Evolutionary conservation across 1,140 invertebrate species (phyloP).

Genomic region (Aphelenchoides besseyi): DNA sequence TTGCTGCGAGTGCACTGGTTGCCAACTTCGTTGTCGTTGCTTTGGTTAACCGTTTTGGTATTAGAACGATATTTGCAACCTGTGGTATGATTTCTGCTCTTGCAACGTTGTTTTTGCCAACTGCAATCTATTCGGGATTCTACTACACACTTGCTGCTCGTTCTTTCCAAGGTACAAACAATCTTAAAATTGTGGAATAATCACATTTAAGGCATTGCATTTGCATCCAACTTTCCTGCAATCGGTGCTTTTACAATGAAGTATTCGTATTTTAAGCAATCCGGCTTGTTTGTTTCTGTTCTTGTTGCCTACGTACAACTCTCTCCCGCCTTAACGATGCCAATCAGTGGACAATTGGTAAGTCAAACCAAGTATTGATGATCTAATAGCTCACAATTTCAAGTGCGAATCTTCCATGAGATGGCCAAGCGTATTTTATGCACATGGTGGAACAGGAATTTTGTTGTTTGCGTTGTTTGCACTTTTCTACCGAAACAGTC

Average conservation of each 20-base stretch:
- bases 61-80: constrained; percentile 42
- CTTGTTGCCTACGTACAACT: constrained; percentile 52
- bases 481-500: constrained; percentile 57
- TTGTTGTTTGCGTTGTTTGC: constrained; percentile 53
- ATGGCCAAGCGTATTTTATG: constrained; percentile 61
- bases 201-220: constrained; percentile 38
- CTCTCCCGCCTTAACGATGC: constrained; percentile 55
- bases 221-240: constrained; percentile 52
- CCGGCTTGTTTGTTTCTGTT: constrained; percentile 47
- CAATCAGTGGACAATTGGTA: constrained; percentile 53
- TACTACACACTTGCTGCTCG: constrained; percentile 34
- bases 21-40: constrained; percentile 43
- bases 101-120: constrained; percentile 36
- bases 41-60: constrained; percentile 35
- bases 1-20: constrained; percentile 45
- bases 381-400: no score
- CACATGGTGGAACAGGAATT: constrained; percentile 43
- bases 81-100: constrained; percentile 46
- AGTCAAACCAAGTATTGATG: no score
- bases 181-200: no score
- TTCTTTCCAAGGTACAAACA: constrained; percentile 37
- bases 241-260: constrained; percentile 49
- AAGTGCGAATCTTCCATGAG: no score
- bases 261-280: constrained; percentile 53
- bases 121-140: constrained; percentile 42